Evolutionary conservation across 2,888 invertebrate genomes (phyloP).

Genomic region (Rhagophthalmus giganteus): DNA sequence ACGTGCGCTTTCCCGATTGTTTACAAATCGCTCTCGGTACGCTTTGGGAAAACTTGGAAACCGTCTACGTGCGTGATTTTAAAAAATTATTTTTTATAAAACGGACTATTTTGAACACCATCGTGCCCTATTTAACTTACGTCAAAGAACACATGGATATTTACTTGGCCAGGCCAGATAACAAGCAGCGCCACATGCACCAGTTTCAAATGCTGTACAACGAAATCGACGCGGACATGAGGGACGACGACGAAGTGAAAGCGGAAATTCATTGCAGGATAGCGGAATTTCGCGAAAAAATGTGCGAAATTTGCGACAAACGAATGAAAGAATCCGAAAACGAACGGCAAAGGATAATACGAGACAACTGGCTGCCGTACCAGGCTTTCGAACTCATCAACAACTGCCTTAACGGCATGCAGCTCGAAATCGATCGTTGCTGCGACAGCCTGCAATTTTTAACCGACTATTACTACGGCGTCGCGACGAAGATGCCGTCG

Average conservation of each 20-base stretch:
- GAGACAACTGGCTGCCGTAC: slow-evolving; percentile 62
- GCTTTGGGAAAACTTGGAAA: slow-evolving; percentile 56
- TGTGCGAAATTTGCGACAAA: slow-evolving; percentile 62
- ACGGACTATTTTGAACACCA: slow-evolving; percentile 59
- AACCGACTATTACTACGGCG: slow-evolving; percentile 55
- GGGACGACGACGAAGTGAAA: slow-evolving; percentile 61
- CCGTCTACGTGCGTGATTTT: slow-evolving; percentile 57
- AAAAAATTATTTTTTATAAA: slow-evolving; percentile 62
- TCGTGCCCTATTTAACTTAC: slow-evolving; percentile 62
- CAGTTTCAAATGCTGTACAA: slow-evolving; percentile 65
- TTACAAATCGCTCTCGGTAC: slow-evolving; percentile 48
- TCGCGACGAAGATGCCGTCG: slow-evolving; percentile 54
- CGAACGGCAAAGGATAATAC: slow-evolving; percentile 59
- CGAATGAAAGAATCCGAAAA: slow-evolving; percentile 60
- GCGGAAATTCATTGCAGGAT: slow-evolving; percentile 63
- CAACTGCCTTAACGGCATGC: slow-evolving; percentile 61
- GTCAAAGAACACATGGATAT: slow-evolving; percentile 60
- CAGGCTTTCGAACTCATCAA: slow-evolving; percentile 61
- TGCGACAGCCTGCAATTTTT: slow-evolving; percentile 53
- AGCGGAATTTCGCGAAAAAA: slow-evolving; percentile 49
- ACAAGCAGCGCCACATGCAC: slow-evolving; percentile 61
- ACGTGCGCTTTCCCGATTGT: slow-evolving; percentile 44
- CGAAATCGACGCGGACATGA: slow-evolving; percentile 62
- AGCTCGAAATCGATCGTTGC: slow-evolving; percentile 65
- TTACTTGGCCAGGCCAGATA: slow-evolving; percentile 60